Conservation (phyloP, 2,888 invertebrate genomes). For the Plemyria rubiginata region DNA sequence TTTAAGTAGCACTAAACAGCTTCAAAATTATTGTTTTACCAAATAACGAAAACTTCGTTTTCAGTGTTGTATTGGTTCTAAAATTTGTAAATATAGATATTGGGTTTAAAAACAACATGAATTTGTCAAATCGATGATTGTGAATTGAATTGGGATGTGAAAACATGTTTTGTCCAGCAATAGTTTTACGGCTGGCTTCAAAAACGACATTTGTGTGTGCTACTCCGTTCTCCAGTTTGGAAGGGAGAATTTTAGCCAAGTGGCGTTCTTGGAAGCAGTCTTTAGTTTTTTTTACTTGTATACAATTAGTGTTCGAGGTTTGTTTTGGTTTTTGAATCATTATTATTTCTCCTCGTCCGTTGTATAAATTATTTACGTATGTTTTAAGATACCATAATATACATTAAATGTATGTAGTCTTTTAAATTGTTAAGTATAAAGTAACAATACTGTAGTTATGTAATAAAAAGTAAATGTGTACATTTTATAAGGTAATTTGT, state of each 20-base stretch:
- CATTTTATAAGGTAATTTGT: conserved; percentile 92
- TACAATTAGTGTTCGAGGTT: conserved; percentile 46
- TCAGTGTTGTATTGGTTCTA: conserved; percentile 69
- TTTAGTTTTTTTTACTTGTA: conserved; percentile 45
- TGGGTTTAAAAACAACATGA: conserved; percentile 50
- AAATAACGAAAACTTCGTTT: conserved; percentile 72
- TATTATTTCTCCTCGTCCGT: conserved; percentile 68
- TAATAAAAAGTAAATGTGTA: conserved; percentile 86
- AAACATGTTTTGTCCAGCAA: conserved; percentile 68
- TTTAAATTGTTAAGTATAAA: conserved; percentile 85
- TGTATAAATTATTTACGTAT: conserved; percentile 82
- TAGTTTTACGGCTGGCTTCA: conserved; percentile 54
- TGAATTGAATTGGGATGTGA: conserved; percentile 56
- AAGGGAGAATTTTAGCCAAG: not conserved
- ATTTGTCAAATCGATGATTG: conserved; percentile 57
- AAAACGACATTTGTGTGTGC: conserved; percentile 4
- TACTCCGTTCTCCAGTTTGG: not conserved
- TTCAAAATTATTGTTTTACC: conserved; percentile 62
- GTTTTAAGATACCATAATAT: conserved; percentile 76
- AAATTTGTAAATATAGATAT: conserved; percentile 74
- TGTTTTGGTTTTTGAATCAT: conserved; percentile 50
- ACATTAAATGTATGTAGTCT: conserved; percentile 84
- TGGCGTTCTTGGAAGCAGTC: conserved; percentile 12
- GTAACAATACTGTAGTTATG: conserved; percentile 77
- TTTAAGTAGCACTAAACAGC: conserved; percentile 50